Conservation (phyloP, 2,888 invertebrate species). For the Catocala nupta region DNA sequence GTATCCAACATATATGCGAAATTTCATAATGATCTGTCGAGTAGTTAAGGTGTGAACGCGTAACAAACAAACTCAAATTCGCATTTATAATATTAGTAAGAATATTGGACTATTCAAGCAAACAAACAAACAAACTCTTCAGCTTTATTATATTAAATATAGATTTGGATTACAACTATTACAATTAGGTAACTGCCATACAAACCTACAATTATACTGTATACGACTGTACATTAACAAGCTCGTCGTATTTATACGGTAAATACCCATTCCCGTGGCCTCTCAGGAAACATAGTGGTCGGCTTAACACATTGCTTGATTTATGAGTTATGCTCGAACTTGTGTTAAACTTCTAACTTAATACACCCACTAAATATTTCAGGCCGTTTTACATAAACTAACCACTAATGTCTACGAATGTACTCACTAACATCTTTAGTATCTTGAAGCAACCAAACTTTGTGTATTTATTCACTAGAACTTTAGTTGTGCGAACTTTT, state of each 20-base stretch:
- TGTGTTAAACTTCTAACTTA: slow-evolving; percentile 47
- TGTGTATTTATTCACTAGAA: slow-evolving; percentile 62
- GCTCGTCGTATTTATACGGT: slow-evolving; percentile 12
- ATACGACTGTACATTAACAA: neutral
- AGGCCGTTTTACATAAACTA: slow-evolving; percentile 50
- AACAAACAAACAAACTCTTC: too few relatives aligned
- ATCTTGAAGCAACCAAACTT: slow-evolving; percentile 58
- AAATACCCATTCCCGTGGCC: slow-evolving; percentile 22
- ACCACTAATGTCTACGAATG: slow-evolving; percentile 57
- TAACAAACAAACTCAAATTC: too few relatives aligned
- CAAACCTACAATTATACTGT: too few relatives aligned
- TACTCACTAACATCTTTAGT: slow-evolving; percentile 56
- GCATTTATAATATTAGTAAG: too few relatives aligned
- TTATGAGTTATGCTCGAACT: slow-evolving; percentile 46
- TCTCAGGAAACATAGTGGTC: slow-evolving; percentile 25
- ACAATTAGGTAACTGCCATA: too few relatives aligned
- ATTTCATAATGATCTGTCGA: too few relatives aligned
- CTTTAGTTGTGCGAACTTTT: slow-evolving; percentile 63
- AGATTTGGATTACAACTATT: too few relatives aligned
- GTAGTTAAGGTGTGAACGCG: too few relatives aligned
- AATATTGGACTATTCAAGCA: too few relatives aligned
- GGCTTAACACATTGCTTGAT: slow-evolving; percentile 40
- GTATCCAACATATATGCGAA: too few relatives aligned
- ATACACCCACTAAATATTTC: slow-evolving; percentile 47
- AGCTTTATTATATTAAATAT: too few relatives aligned